Conservation (phyloP, 1,140 invertebrate species). For the Trichonephila clavata region DNA sequence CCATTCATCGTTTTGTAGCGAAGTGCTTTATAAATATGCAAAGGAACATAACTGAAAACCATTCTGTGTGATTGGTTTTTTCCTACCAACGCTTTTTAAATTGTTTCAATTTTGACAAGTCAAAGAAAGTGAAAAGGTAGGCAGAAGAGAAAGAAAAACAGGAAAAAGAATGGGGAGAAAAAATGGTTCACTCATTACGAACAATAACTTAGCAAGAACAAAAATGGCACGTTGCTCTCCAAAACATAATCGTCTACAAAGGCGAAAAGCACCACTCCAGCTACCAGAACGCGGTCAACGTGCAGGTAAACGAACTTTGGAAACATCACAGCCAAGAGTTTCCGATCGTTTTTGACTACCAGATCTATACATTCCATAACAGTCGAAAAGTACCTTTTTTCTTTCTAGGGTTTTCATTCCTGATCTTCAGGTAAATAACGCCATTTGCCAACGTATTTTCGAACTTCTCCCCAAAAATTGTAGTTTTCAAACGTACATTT, state of each 20-base stretch:
- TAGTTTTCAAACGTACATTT: too few species aligned
- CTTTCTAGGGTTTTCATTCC: neutral
- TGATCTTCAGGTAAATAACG: neutral
- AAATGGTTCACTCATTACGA: conserved; percentile 67
- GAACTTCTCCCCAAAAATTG: too few species aligned
- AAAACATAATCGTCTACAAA: conserved; percentile 46
- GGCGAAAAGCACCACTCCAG: conserved; percentile 32
- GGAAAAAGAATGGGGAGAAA: conserved; percentile 31
- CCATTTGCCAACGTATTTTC: too few species aligned
- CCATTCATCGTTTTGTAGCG: too few species aligned
- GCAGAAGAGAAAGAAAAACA: neutral
- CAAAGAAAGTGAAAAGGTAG: neutral
- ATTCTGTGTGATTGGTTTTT: too few species aligned
- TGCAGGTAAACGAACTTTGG: conserved; percentile 64
- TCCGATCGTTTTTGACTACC: neutral
- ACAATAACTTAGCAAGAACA: conserved; percentile 56
- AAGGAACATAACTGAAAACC: too few species aligned
- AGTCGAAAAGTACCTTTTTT: neutral
- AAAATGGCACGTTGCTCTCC: conserved; percentile 69
- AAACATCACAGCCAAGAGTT: neutral
- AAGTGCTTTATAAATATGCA: too few species aligned
- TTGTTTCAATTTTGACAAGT: neutral
- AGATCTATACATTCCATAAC: neutral
- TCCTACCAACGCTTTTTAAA: neutral
- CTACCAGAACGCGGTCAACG: conserved; percentile 65